Evolutionary conservation across 23 tunicate genomes (phyloP), one percentile per base, ranked within the genome.

Genomic region (Phallusia fumigata): DNA sequence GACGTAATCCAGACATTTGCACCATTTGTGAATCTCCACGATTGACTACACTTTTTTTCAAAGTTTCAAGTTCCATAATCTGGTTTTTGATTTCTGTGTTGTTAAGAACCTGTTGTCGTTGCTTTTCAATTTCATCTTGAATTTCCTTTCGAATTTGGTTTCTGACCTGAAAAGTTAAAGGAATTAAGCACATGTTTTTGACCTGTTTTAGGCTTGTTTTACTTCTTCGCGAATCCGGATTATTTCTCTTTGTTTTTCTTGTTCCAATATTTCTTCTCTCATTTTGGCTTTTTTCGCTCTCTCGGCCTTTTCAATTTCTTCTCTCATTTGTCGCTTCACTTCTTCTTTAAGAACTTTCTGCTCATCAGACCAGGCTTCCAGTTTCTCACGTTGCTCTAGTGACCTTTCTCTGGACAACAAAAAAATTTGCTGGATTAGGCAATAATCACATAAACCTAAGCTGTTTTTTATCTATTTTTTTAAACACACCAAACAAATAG

Each of bases 171-270:
- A 78, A 78, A 21, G 52, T 33, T 12, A 2, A 36, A 36, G 5
- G 30, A 49, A 53, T 53, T 11, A 53, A 53, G 12, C 36, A 34
- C 6, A 35, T 32, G 26, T 72, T 76, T 22, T 12, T 19, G 49
- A 76, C 12, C 15, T 12, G 22, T 12, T 34, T 32, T 34, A 52
- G 40, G n/a, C 8, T 47, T n/a, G n/a, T 15, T 74, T 30, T n/a
- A 93, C 97, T 89, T 93, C 97, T 78, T 88, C 97, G 0, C 92
- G 77, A 21, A 93, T 93, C 52, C 92, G 81, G 86, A 88, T 82
- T 53, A 93, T 93, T 50, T 93, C 97, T 1, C 82, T 88, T 77
- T 88, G 97, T 36, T 85, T 81, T 75, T 93, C 92, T 10, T 77
- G 82, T 69, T 93, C 92, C 81, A 93, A 80, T 78, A 93, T 93